A percentile compares a stretch with the other conserved stretches of the same genome.
Conservation (phyloP, 2,113 vertebrate species). For the Carassius gibelio region DNA sequence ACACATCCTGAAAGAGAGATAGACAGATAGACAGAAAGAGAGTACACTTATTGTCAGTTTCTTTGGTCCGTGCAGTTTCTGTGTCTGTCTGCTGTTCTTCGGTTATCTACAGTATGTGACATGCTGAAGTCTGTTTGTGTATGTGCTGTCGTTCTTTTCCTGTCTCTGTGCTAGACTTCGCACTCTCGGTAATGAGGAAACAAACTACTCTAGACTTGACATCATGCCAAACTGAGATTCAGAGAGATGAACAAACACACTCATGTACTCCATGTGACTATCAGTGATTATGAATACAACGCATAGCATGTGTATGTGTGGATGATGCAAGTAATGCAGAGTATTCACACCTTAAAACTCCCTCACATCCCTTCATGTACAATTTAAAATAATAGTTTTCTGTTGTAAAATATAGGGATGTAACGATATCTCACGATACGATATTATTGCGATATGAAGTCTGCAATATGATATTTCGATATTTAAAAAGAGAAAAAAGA, state of each 20-base stretch:
- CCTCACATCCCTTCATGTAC: neutral
- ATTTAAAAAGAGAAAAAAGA: no score
- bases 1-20: neutral
- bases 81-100: neutral
- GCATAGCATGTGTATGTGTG: neutral
- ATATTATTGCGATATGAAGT: no score
- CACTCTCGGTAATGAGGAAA: neutral
- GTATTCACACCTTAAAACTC: neutral
- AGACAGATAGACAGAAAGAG: neutral
- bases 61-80: neutral
- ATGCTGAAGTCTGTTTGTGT: neutral
- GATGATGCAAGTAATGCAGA: neutral
- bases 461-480: no score
- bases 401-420: no score
- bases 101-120: neutral
- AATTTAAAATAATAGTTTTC: neutral
- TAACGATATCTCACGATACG: no score
- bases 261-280: neutral
- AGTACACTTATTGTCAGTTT: neutral
- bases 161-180: neutral
- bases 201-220: neutral
- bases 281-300: neutral
- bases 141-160: neutral
- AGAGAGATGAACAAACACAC: neutral
- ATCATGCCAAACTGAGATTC: slow-evolving; percentile 4